Percentiles rank a stretch among this genome's conserved stretches.
Evolutionary conservation across 2,888 invertebrate genomes (phyloP).

Genomic region (Tenthredo scrophulariae): DNA sequence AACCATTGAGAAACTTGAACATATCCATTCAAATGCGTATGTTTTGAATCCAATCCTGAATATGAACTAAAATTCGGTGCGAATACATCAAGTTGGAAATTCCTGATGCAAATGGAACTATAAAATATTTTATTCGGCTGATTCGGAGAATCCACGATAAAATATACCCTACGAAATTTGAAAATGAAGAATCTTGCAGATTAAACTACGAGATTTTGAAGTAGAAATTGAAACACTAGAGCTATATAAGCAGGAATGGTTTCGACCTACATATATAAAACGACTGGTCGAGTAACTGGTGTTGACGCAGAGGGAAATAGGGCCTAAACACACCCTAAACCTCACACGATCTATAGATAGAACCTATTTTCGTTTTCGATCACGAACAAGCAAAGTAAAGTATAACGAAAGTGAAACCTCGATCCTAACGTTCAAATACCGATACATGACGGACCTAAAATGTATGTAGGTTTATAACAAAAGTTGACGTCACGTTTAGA

Average conservation of each 20-base stretch:
- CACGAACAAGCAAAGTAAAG: background rate
- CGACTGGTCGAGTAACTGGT: conserved; percentile 22
- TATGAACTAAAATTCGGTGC: background rate
- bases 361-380: conserved; percentile 20
- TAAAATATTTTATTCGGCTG: background rate
- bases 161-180: background rate
- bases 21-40: background rate
- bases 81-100: background rate
- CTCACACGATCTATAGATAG: background rate
- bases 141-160: background rate
- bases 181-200: background rate
- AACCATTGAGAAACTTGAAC: background rate
- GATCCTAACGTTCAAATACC: background rate
- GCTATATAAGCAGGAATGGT: conserved; percentile 16
- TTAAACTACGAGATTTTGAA: background rate
- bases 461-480: background rate
- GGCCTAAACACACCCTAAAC: conserved; percentile 7
- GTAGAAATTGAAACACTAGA: background rate
- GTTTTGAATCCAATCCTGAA: background rate
- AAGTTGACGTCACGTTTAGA: background rate
- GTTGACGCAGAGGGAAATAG: conserved; percentile 29
- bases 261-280: conserved; percentile 5
- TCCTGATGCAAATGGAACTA: background rate
- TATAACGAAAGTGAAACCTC: background rate
- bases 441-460: background rate